Evolutionary conservation across 2,888 invertebrate species (phyloP).

Genomic region (Trissolcus brochymenae): DNA sequence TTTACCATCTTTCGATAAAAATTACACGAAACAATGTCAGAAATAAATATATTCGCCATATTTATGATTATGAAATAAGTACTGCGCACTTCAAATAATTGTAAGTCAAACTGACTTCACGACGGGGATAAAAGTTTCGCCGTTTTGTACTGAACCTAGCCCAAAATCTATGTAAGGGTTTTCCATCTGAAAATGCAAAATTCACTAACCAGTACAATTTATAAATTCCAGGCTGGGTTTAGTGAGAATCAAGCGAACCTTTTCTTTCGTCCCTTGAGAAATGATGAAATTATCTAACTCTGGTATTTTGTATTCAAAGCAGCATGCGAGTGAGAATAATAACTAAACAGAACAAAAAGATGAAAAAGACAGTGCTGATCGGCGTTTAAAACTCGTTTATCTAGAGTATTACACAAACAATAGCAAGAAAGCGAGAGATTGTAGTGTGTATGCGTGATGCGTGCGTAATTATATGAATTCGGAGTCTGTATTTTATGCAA

Average conservation of each 20-base stretch:
- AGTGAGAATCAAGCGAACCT: too few species aligned
- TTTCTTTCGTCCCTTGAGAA: too few species aligned
- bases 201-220: too few species aligned
- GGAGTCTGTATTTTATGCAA: conserved; percentile 73
- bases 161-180: too few species aligned
- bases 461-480: conserved; percentile 56
- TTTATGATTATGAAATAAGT: conserved; percentile 6
- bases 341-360: too few species aligned
- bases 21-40: neutral
- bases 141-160: too few species aligned
- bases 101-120: neutral
- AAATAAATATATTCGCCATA: conserved; percentile 2
- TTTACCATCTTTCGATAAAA: neutral
- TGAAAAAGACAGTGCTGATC: conserved; percentile 46
- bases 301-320: conserved; percentile 9
- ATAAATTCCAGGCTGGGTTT: too few species aligned
- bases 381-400: conserved; percentile 36
- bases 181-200: too few species aligned
- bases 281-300: too few species aligned
- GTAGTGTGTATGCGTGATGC: conserved; percentile 43
- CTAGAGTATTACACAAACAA: conserved; percentile 43
- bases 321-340: conserved; percentile 7
- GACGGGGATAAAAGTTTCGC: too few species aligned
- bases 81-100: conserved; percentile 12
- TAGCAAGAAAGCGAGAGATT: conserved; percentile 52